Percentiles rank a stretch among this genome's conserved stretches.
phyloP scores from a whole-genome alignment of 1,140 invertebrate species.

The Lucilia sericata region DNA sequence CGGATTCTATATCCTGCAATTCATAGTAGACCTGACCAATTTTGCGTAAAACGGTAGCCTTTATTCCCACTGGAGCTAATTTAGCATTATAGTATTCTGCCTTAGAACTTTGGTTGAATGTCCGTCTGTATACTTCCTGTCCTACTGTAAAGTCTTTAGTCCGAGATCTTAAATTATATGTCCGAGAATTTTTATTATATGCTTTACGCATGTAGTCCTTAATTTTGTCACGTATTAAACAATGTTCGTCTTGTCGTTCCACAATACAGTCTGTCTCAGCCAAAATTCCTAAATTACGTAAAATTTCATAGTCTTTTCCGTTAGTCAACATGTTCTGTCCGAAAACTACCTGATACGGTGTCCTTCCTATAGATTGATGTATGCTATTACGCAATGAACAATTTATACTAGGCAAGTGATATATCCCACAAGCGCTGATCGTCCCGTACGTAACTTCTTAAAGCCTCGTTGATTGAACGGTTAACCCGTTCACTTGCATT shows the following conservation, averaged over 20 bases:
- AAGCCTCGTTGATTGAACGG: neutral
- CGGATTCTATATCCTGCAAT: neutral
- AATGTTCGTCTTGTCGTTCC: too few relatives aligned
- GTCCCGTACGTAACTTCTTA: neutral
- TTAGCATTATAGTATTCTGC: neutral
- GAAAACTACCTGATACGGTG: constrained; percentile 9
- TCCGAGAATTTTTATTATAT: too few relatives aligned
- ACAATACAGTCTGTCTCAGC: too few relatives aligned
- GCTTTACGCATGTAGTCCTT: too few relatives aligned
- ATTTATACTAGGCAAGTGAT: constrained; percentile 7
- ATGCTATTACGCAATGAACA: constrained; percentile 19
- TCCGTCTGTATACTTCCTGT: too few relatives aligned
- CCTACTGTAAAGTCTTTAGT: too few relatives aligned
- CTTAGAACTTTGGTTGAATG: too few relatives aligned
- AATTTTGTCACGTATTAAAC: too few relatives aligned
- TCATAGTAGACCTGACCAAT: neutral
- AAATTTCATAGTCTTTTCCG: neutral
- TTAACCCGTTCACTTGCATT: constrained; percentile 27
- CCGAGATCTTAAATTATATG: too few relatives aligned
- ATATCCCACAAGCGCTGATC: constrained; percentile 27
- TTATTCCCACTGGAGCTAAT: neutral
- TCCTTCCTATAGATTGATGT: neutral
- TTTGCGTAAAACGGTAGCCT: neutral
- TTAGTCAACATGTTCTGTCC: neutral
- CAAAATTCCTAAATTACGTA: too few relatives aligned